Percentiles rank a stretch among this genome's conserved stretches.
These are phyloP conservation scores for Drosophila truncata DNA, from an alignment of 1,140 invertebrate genomes.

Conservation along the genomic window DNA sequence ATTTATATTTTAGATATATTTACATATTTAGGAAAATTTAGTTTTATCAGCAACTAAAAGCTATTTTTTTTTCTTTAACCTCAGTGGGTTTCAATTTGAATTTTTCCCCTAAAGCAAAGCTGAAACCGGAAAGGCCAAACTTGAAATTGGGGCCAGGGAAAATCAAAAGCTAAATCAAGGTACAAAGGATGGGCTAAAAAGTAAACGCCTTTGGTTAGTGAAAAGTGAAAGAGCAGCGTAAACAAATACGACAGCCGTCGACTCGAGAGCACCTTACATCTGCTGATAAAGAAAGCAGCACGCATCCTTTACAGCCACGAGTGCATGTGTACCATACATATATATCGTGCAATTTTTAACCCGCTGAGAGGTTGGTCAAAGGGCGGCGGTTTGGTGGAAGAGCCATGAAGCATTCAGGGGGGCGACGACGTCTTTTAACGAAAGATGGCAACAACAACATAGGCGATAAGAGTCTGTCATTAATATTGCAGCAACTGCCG, in stretches of 20 bases:
- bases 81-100: slow-evolving; percentile 5
- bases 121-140: slow-evolving; percentile 52
- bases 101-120: slow-evolving; percentile 23
- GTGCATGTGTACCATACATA: not conserved
- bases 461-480: slow-evolving; percentile 77
- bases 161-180: slow-evolving; percentile 49
- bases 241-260: slow-evolving; percentile 69
- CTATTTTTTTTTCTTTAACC: not conserved
- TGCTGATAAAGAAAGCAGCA: slow-evolving; percentile 75
- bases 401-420: not conserved
- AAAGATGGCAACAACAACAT: slow-evolving; percentile 79
- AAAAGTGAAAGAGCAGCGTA: slow-evolving; percentile 78
- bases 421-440: slow-evolving; percentile 61
- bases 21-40: not conserved
- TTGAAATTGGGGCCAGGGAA: slow-evolving; percentile 67
- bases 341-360: slow-evolving; percentile 9
- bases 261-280: slow-evolving; percentile 69
- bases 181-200: slow-evolving; percentile 47
- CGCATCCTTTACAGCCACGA: slow-evolving; percentile 16
- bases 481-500: slow-evolving; percentile 71
- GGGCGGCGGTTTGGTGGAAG: not conserved
- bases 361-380: slow-evolving; percentile 10
- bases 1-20: not conserved
- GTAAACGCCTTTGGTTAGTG: slow-evolving; percentile 72
- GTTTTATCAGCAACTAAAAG: slow-evolving; percentile 7